Base-by-base conservation (phyloP, 2,113 vertebrate genomes). In the Ptilonorhynchus violaceus region DNA sequence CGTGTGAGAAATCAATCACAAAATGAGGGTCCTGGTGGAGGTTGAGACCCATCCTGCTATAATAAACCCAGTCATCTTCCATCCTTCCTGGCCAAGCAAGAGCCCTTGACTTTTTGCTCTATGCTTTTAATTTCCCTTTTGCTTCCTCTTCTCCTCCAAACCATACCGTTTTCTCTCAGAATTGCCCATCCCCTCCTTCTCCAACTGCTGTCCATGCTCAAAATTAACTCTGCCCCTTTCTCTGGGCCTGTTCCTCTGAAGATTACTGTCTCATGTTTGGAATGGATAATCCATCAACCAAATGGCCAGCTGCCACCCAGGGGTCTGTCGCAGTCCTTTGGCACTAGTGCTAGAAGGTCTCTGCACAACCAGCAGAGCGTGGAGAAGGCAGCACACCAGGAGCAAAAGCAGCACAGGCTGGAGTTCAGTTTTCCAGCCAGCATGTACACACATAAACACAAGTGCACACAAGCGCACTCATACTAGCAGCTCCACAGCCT, bases 321-420 rank as follows among this genome's bases (percentile, higher is more conserved):
- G 77, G 85, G 72, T 58, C 82, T 88, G 82, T 81, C 1, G 1
- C 74, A 82, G 85, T 68, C 78, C 83, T 84, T 41, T 47, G 56
- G 86, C 77, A 39, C 68, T 47, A 0, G 1, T 16, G 55, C 79
- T 79, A 28, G 39, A 64, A 90, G 79, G 49, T 93, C 58, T 55
- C 60, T 62, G 41, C 41, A 58, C 4, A 1, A 15, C 31, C 0
- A 0, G 49, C 0, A 0, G 77, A 80, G 63, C 4, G 0, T 22
- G 67, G 21, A 84, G 76, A 60, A 75, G 7, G 44, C 84, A 59
- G 58, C 2, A 1, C 72, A 42, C 8, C 0, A 0, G 20, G 20
- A 94, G 21, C 49, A 80, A 56, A 84, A 72, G 17, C 47, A 31
- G 89, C 56, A 55, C 1, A 4, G 75, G 47, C 30, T 49, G 14